phyloP scores from a whole-genome alignment of 2,113 vertebrate species.

The Rhinoptilus africanus region DNA sequence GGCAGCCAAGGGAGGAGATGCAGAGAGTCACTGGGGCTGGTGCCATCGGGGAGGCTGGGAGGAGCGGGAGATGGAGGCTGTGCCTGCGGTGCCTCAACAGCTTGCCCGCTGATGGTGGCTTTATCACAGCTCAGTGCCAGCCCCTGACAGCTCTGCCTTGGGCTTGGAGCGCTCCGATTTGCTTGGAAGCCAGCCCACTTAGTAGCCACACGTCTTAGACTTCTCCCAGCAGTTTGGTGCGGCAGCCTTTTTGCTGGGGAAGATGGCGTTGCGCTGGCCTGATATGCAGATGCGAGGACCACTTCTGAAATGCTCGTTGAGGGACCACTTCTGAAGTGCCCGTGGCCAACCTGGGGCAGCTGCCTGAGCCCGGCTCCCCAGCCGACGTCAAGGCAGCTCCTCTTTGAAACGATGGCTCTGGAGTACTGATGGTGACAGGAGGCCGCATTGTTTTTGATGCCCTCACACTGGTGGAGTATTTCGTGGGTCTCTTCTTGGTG shows the following conservation, averaged over 20 bases:
- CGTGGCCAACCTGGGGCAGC: rapidly evolving
- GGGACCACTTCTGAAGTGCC: background rate
- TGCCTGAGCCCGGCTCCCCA: background rate
- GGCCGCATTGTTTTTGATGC: background rate
- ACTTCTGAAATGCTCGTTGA: background rate
- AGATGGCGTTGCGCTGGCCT: background rate
- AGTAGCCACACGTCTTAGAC: background rate
- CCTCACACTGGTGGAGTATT: rapidly evolving
- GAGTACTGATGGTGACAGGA: background rate
- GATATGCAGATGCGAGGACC: background rate
- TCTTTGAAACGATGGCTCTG: background rate
- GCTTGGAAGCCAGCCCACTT: background rate
- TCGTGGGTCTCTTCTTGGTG: background rate
- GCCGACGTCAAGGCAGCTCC: background rate
- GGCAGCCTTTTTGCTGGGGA: background rate
- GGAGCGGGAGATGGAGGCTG: background rate
- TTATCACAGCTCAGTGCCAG: background rate
- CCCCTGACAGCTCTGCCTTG: background rate
- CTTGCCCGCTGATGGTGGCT: background rate
- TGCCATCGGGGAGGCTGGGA: background rate
- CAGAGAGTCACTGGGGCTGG: background rate
- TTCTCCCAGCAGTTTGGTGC: background rate
- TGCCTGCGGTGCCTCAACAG: background rate
- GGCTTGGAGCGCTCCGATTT: background rate
- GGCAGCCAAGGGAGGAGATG: background rate